Percentiles rank a stretch among this genome's conserved stretches.
Conservation (phyloP, 2,888 invertebrate species). For the Pseudoips prasinana region DNA sequence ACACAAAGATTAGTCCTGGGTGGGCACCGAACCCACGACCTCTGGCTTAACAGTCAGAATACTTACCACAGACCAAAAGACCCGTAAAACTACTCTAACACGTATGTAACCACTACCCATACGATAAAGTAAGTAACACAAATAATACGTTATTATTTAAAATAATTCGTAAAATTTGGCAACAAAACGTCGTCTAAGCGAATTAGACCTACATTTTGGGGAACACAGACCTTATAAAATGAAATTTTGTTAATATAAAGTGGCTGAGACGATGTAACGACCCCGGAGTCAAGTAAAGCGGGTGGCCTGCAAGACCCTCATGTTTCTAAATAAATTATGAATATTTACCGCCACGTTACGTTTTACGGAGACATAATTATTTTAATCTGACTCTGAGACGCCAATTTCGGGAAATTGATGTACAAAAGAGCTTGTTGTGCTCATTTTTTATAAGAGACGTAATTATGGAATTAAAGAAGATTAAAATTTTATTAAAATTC, state of each 20-base stretch:
- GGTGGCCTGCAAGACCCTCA: slow-evolving; percentile 55
- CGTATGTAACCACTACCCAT: no score
- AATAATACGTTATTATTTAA: no score
- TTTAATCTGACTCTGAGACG: slow-evolving; percentile 69
- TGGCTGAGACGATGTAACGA: slow-evolving; percentile 60
- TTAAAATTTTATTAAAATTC: no score
- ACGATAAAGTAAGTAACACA: no score
- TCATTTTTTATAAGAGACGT: no score
- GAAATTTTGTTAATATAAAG: slow-evolving; percentile 68
- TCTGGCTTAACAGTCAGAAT: no score
- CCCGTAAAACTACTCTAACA: no score
- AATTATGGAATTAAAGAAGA: no score
- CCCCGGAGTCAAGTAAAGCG: slow-evolving; percentile 51
- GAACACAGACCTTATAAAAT: slow-evolving; percentile 62
- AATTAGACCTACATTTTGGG: slow-evolving; percentile 58
- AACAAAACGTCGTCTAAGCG: slow-evolving; percentile 32
- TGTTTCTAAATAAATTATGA: slow-evolving; percentile 76
- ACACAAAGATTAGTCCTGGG: no score
- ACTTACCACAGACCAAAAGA: no score
- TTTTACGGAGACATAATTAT: slow-evolving; percentile 72
- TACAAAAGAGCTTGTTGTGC: slow-evolving; percentile 48
- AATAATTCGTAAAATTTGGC: no score
- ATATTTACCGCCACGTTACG: slow-evolving; percentile 71
- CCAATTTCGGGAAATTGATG: slow-evolving; percentile 66
- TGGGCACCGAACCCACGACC: no score